Evolutionary conservation across 2,888 invertebrate genomes (phyloP), one percentile per base, ranked within the genome.

Genomic region (Listrodromus nycthemerus): DNA sequence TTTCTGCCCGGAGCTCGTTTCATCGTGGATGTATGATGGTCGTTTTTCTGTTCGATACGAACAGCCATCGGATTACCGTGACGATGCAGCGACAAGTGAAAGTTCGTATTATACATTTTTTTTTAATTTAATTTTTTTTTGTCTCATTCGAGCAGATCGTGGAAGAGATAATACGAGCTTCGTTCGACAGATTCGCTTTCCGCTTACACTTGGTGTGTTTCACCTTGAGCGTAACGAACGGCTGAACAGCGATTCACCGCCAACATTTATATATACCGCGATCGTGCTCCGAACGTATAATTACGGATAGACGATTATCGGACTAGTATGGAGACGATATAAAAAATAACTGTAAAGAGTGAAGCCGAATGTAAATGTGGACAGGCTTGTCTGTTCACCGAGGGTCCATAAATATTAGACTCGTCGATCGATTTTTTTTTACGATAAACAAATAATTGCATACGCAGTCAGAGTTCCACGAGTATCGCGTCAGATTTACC

Each of bases 51-150:
- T 41, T 41, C 16, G 58, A 16, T 13, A 30, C 3, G 41, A 41
- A 41, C 27, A 61, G n/a, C 30, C 13, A 16, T 2, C 41, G 4
- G n/a, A 16, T 24, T 41, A 50, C 50, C 78, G 78, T 50, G 48
- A 33, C 70, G 70, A 71, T 65, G 65, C 50, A 71, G 61, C 55
- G 58, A 13, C 48, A 19, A 75, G 80, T 80, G 80, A 83, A 83
- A 83, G 76, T 83, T 71, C 24, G 4, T 19, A 69, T 67, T 61
- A 55, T 67, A 48, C 67, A 83, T 24, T 63, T 24, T 10, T 24
- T 19, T n/a, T 19, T 71, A 21, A 21, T 24, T 13, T 41, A 33
- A 16, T 6, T 19, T 41, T 24, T 48, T 21, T 45, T 48, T 48
- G 41, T 66, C 41, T 24, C 41, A 41, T 41, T 66, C n/a, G 30